These are phyloP conservation scores for Ciconia nigra DNA, from an alignment of 2,797 vertebrate species.

Conservation along the genomic window DNA sequence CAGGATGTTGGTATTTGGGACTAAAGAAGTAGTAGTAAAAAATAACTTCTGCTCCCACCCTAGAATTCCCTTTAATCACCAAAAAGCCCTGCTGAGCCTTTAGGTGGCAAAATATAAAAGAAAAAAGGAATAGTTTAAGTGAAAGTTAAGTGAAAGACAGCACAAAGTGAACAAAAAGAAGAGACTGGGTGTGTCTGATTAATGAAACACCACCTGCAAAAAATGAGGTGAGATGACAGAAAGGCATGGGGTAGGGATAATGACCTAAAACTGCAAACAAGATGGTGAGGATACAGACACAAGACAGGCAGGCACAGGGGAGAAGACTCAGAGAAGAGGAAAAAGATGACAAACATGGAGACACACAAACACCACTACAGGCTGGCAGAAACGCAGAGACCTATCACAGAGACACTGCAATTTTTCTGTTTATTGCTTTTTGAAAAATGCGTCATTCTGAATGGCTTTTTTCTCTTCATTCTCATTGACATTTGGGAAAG, in stretches of 20 bases:
- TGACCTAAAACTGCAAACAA: background rate
- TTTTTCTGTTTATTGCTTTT: slow-evolving; percentile 4
- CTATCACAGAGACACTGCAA: background rate
- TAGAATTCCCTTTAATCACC: background rate
- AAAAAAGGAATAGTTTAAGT: background rate
- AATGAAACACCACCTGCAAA: background rate
- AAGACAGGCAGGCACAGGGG: background rate
- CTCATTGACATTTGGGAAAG: slow-evolving; percentile 11
- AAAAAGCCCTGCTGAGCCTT: background rate
- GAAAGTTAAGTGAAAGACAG: background rate
- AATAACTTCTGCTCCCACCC: background rate
- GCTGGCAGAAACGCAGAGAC: background rate
- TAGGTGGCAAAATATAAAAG: background rate
- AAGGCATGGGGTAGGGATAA: background rate
- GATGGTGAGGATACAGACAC: background rate
- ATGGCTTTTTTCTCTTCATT: background rate
- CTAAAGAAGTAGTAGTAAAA: background rate
- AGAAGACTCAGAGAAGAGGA: background rate
- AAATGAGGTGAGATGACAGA: background rate
- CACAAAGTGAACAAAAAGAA: background rate
- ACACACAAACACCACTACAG: background rate
- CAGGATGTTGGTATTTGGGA: background rate
- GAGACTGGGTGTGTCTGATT: background rate
- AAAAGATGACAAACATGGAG: background rate
- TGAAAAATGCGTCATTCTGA: background rate